Conservation (phyloP, 2,888 invertebrate species). For the Gerosis bhagava region DNA sequence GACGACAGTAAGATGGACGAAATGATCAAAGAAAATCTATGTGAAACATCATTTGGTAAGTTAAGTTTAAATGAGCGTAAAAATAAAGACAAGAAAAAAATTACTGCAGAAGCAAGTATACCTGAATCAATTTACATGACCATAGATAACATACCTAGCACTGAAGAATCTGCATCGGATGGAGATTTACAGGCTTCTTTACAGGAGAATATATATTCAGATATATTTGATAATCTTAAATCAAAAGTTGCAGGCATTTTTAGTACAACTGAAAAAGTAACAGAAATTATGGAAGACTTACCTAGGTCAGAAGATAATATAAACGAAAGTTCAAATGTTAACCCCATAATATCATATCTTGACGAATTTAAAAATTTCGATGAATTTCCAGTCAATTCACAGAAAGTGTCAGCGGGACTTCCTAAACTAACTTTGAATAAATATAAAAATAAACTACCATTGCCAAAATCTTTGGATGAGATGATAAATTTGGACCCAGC, state of each 20-base stretch:
- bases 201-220: slow-evolving; percentile 2
- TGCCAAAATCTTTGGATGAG: slow-evolving; percentile 46
- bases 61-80: no score
- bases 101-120: slow-evolving; percentile 50
- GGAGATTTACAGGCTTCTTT: background rate
- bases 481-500: slow-evolving; percentile 38
- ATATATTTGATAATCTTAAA: slow-evolving; percentile 7
- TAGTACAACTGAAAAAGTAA: slow-evolving; percentile 2
- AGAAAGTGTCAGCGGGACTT: no score
- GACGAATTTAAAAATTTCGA: slow-evolving; percentile 9
- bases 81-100: slow-evolving; percentile 36
- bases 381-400: slow-evolving; percentile 44
- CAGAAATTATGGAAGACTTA: background rate
- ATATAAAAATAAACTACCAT: slow-evolving; percentile 47
- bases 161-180: background rate
- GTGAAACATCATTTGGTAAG: no score
- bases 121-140: slow-evolving; percentile 30
- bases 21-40: background rate
- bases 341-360: slow-evolving; percentile 22
- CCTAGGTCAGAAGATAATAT: slow-evolving; percentile 24
- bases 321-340: slow-evolving; percentile 35
- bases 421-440: slow-evolving; percentile 47
- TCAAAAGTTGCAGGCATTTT: slow-evolving; percentile 9
- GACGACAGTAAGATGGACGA: background rate
- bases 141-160: background rate